Evolutionary conservation across 2,888 invertebrate genomes (phyloP).

Genomic region (Oxytorus armatus): DNA sequence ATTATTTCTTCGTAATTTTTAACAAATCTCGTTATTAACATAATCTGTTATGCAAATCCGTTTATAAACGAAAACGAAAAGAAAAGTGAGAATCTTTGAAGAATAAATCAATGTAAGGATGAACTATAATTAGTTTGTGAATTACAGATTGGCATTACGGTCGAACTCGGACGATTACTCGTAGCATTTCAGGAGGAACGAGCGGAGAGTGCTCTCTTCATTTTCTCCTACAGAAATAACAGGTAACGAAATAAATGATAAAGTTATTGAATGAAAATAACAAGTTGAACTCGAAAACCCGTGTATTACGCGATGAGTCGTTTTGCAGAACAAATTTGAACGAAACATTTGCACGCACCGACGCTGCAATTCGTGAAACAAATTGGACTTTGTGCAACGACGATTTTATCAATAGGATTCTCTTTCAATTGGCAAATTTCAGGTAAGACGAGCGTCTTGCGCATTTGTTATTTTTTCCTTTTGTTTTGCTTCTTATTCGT

Average conservation of each 20-base stretch:
- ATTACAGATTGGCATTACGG: conserved; percentile 75
- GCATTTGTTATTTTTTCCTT: background rate
- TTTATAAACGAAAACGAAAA: no score
- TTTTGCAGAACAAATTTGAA: conserved; percentile 81
- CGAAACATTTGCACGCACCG: conserved; percentile 81
- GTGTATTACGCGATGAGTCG: background rate
- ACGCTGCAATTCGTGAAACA: conserved; percentile 77
- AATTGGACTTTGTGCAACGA: conserved; percentile 72
- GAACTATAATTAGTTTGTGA: conserved; percentile 4
- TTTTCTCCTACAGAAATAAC: conserved; percentile 75
- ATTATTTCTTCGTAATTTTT: no score
- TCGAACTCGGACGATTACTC: conserved; percentile 84
- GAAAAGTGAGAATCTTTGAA: no score
- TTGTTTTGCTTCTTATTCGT: background rate
- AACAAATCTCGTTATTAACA: no score
- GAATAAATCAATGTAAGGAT: background rate
- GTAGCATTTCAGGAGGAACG: conserved; percentile 85
- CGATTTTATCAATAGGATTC: conserved; percentile 75
- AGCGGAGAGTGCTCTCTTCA: conserved; percentile 79
- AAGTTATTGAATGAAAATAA: conserved; percentile 1
- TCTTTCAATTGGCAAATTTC: conserved; percentile 79
- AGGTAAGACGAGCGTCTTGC: conserved; percentile 77
- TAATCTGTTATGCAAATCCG: no score
- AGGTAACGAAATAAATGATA: conserved; percentile 65
- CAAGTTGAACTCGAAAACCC: background rate